Evolutionary conservation across 2,113 vertebrate genomes (phyloP).

Genomic region (Elephantulus edwardii): DNA sequence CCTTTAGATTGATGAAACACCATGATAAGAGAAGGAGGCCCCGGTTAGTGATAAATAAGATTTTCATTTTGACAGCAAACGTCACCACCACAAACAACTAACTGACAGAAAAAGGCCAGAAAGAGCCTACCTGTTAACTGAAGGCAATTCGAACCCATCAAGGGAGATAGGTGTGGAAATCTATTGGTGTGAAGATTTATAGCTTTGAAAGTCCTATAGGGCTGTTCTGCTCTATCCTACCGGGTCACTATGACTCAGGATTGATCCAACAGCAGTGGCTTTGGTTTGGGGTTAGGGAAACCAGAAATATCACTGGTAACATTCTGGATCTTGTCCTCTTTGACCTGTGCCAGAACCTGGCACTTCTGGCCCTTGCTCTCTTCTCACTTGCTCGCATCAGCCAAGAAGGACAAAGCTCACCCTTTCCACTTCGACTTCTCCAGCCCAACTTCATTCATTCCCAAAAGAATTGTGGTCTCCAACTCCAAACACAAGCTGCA

Average conservation of each 20-base stretch:
- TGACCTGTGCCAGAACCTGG: not conserved
- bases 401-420: not conserved
- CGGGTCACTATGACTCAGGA: not conserved
- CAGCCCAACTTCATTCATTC: not conserved
- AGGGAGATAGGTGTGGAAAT: not conserved
- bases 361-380: too few species aligned
- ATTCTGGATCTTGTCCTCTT: too few species aligned
- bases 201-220: not conserved
- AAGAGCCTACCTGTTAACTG: too few species aligned
- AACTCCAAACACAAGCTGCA: not conserved
- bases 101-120: too few species aligned
- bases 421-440: not conserved
- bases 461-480: not conserved
- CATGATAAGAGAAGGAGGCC: not conserved
- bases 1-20: not conserved
- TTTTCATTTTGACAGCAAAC: too few species aligned
- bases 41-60: accelerated
- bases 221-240: not conserved
- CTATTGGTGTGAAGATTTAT: not conserved
- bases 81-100: too few species aligned
- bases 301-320: accelerated
- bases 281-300: not conserved
- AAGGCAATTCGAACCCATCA: not conserved
- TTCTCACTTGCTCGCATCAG: not conserved
- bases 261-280: not conserved